Evolutionary conservation across 1,140 invertebrate species (phyloP).

Genomic region (Aphelenchoides fujianensis): DNA sequence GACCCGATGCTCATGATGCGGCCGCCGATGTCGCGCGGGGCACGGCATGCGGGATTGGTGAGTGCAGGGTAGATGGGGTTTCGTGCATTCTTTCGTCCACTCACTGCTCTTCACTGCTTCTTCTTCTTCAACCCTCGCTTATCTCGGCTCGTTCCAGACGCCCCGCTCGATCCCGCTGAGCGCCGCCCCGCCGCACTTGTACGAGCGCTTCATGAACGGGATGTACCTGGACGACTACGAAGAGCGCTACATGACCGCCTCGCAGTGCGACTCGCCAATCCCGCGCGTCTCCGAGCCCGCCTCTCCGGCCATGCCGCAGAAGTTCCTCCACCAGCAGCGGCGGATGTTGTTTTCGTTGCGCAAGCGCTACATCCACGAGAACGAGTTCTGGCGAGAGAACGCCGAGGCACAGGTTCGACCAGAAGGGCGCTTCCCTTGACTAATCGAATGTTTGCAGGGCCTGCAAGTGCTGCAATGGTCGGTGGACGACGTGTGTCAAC

Average conservation of each 20-base stretch:
- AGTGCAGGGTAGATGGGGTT: no score
- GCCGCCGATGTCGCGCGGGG: conserved; percentile 14
- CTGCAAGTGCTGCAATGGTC: conserved; percentile 56
- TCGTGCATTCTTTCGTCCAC: background rate
- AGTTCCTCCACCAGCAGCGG: conserved; percentile 51
- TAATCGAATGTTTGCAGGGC: no score
- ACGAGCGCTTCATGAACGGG: conserved; percentile 23
- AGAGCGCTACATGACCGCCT: conserved; percentile 20
- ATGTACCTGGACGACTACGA: conserved; percentile 25
- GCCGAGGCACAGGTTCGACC: conserved; percentile 42
- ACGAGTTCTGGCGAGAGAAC: conserved; percentile 61
- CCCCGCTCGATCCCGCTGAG: conserved; percentile 18
- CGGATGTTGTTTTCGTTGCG: conserved; percentile 56
- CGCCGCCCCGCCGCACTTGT: conserved; percentile 17
- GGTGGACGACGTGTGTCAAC: conserved; percentile 59
- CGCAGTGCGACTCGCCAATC: conserved; percentile 41
- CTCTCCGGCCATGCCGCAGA: conserved; percentile 57
- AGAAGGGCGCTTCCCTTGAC: background rate
- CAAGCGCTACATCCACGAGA: conserved; percentile 47
- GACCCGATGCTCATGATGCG: conserved; percentile 4
- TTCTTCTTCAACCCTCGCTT: background rate
- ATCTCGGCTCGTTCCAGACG: conserved; percentile 10
- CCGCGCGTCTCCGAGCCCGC: conserved; percentile 36
- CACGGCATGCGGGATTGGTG: conserved; percentile 20
- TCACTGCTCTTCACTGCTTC: no score